These are phyloP conservation scores for Agrochola lota DNA, from an alignment of 2,888 invertebrate genomes.

Conservation along the genomic window DNA sequence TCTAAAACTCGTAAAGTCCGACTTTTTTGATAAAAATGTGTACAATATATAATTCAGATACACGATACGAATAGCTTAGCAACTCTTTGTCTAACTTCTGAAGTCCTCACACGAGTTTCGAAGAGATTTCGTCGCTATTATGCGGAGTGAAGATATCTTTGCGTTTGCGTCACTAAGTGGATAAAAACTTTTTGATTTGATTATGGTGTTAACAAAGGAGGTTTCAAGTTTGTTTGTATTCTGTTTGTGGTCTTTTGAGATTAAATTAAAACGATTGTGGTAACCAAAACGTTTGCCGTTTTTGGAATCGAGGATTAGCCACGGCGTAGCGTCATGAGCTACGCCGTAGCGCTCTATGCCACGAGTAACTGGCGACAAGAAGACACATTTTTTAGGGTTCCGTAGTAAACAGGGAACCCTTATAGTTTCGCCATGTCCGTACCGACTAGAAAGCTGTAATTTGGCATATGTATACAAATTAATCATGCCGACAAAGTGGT, in stretches of 20 bases:
- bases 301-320: not conserved
- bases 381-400: too few species aligned
- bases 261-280: not conserved
- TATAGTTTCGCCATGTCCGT: too few species aligned
- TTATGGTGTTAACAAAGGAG: constrained; percentile 10
- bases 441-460: too few species aligned
- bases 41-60: constrained; percentile 40
- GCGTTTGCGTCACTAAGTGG: not conserved
- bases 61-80: constrained; percentile 49
- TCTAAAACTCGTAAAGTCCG: constrained; percentile 8
- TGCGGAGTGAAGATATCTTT: not conserved
- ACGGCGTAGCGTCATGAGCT: constrained; percentile 1
- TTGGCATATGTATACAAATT: too few species aligned
- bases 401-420: too few species aligned
- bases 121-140: constrained; percentile 34
- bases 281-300: not conserved
- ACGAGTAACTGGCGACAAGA: not conserved
- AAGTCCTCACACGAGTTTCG: constrained; percentile 44
- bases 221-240: not conserved
- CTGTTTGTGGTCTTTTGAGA: not conserved
- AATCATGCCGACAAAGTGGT: too few species aligned
- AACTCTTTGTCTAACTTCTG: constrained; percentile 48
- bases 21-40: constrained; percentile 45
- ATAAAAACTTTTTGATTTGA: constrained; percentile 23
- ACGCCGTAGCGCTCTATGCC: constrained; percentile 17